phyloP scores from a whole-genome alignment of 1,140 invertebrate species.

The Doryteuthis pealeii region DNA sequence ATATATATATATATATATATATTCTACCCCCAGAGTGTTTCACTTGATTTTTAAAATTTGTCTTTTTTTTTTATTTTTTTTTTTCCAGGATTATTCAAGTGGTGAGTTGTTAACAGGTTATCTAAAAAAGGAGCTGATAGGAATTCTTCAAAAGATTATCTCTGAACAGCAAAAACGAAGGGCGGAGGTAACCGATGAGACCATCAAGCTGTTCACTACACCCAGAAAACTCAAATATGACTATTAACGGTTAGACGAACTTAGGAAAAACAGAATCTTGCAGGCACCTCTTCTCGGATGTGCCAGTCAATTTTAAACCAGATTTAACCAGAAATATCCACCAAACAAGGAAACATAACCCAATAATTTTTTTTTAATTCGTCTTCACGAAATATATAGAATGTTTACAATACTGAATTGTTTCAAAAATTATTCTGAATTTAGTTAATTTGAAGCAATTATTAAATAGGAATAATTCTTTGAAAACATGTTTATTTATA shows the following conservation, averaged over 20 bases:
- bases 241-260: slow-evolving; percentile 40
- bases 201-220: slow-evolving; percentile 81
- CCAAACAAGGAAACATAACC: background rate
- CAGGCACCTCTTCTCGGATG: background rate
- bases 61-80: slow-evolving; percentile 21
- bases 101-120: slow-evolving; percentile 92
- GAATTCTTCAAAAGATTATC: slow-evolving; percentile 74
- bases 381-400: background rate
- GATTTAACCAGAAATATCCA: background rate
- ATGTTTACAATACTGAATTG: background rate
- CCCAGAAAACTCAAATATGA: slow-evolving; percentile 74
- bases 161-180: slow-evolving; percentile 80
- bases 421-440: too few relatives aligned
- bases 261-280: background rate
- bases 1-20: too few relatives aligned
- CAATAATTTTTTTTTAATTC: background rate
- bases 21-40: too few relatives aligned
- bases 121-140: slow-evolving; percentile 89
- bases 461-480: too few relatives aligned
- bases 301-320: background rate
- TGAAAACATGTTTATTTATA: too few relatives aligned
- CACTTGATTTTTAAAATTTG: too few relatives aligned
- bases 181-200: slow-evolving; percentile 82
- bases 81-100: slow-evolving; percentile 76
- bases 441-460: too few relatives aligned